Base-by-base conservation (phyloP, 2,888 invertebrate species). In the Trisateles emortualis region DNA sequence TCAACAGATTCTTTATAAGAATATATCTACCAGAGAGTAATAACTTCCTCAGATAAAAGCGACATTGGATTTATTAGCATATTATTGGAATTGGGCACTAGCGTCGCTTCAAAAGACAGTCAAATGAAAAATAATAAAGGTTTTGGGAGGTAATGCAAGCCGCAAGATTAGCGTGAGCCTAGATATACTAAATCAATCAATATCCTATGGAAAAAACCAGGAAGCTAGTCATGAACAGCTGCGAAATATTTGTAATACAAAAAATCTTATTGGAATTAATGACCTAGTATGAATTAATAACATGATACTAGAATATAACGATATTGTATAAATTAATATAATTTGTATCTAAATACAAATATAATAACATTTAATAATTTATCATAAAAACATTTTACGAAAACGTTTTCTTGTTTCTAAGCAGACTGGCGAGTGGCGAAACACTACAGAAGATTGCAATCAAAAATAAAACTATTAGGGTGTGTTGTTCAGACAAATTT, bases 61-160 rank as follows among this genome's bases (percentile, higher is more conserved):
- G 46, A 54, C 51, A 61, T 71, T 61, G 64, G 53, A 50, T 71
- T 53, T 36, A 68, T 68, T 68, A 54, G 52, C 68, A 68, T 71
- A 64, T 68, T 71, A 68, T 71, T 68, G 56, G 43, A 64, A 68
- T 68, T 64, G 53, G 36, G 53, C 68, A 66, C 71, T 63, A 68
- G 55, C 42, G 46, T 32, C 42, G 36, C 40, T 38, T 43, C 33
- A 51, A 69, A 40, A 44, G 41, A 39, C 52, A 19, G 39, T 46
- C 56, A 59, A 56, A 58, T 45, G 48, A 36, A 56, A 45, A 52
- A 47, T 47, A 41, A 48, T 35, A 4, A 59, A 50, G 3, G 11
- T 42, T 42, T 36, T 42, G 32, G 11, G 11, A 11, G n/a, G 11
- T 11, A 22, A 8, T 26, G 9, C n/a, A 22, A 22, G 3, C 5